phyloP scores from a whole-genome alignment of 1,140 invertebrate genomes.

The Trachymyrmex septentrionalis region DNA sequence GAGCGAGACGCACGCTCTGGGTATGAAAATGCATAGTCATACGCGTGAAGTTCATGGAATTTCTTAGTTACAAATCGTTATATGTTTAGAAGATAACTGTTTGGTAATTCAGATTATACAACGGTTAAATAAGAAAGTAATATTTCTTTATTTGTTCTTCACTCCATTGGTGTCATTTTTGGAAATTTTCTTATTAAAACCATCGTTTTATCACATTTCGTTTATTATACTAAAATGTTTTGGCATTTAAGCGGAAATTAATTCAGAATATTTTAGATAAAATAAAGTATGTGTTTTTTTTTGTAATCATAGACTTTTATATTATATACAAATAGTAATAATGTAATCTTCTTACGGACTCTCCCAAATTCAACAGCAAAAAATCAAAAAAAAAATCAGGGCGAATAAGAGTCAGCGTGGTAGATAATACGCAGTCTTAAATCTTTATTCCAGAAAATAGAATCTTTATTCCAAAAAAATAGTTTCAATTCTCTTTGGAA shows the following conservation, averaged over 20 bases:
- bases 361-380: too few species aligned
- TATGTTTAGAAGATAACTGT: slow-evolving; percentile 3
- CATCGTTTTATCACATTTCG: too few species aligned
- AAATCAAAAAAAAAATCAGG: too few species aligned
- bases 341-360: too few species aligned
- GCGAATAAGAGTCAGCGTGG: too few species aligned
- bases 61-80: slow-evolving; percentile 38
- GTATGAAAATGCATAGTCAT: slow-evolving; percentile 28
- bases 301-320: not conserved
- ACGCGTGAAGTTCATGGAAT: slow-evolving; percentile 32
- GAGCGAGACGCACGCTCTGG: slow-evolving; percentile 41
- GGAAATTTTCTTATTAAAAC: not conserved
- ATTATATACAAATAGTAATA: not conserved
- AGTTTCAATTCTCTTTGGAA: too few species aligned
- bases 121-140: not conserved
- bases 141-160: slow-evolving; percentile 36
- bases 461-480: too few species aligned
- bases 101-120: slow-evolving; percentile 11
- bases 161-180: not conserved
- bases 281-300: not conserved
- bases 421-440: too few species aligned
- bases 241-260: slow-evolving; percentile 1
- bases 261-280: not conserved
- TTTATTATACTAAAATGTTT: not conserved
- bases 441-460: too few species aligned